phyloP scores from a whole-genome alignment of 2,888 invertebrate genomes.

The Listrodromus nycthemerus region DNA sequence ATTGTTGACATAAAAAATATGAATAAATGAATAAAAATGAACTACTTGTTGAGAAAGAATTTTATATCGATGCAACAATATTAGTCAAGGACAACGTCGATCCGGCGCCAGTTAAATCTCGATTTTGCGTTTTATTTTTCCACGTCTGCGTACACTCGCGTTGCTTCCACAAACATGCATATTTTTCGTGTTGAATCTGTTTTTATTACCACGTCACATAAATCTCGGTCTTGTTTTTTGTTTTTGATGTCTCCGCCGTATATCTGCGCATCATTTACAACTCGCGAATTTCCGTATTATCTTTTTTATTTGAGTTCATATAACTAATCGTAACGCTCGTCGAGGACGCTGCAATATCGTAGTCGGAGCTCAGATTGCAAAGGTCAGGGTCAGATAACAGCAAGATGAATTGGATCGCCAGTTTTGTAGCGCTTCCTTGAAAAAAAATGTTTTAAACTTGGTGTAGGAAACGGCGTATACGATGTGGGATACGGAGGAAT shows the following conservation, averaged over 20 bases:
- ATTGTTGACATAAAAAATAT: not conserved
- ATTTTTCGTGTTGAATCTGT: not conserved
- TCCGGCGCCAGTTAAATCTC: constrained; percentile 6
- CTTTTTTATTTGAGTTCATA: not conserved
- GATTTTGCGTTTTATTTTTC: constrained; percentile 16
- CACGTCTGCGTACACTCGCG: not conserved
- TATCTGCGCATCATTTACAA: not conserved
- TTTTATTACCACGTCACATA: not conserved
- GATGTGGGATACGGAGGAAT: not conserved
- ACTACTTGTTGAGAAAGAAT: constrained; percentile 6
- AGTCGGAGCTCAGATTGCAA: constrained; percentile 18
- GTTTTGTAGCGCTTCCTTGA: constrained; percentile 32
- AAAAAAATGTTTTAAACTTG: not conserved
- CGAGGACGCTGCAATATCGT: not conserved
- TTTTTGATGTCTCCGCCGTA: not conserved
- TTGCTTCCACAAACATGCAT: not conserved
- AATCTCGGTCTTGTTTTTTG: constrained; percentile 14
- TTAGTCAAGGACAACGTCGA: constrained; percentile 19
- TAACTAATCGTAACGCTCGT: not conserved
- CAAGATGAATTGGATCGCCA: constrained; percentile 46
- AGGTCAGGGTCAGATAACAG: constrained; percentile 59
- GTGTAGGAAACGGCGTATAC: not conserved
- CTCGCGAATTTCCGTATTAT: not conserved
- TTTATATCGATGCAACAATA: constrained; percentile 3
- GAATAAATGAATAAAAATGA: constrained; percentile 7